These are phyloP conservation scores for Staurois parvus DNA, from an alignment of 2,797 vertebrate genomes.

Conservation along the genomic window DNA sequence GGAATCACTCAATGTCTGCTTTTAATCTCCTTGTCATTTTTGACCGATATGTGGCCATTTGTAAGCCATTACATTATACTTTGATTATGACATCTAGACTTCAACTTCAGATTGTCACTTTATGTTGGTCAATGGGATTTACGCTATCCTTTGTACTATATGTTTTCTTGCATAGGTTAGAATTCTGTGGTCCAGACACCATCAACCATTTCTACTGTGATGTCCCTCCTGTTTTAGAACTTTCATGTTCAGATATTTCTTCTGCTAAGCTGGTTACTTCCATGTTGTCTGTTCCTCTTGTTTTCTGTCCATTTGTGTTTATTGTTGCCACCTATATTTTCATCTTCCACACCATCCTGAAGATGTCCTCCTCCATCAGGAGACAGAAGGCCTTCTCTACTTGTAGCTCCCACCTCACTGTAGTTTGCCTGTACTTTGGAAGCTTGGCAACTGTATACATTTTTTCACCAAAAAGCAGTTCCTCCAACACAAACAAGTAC, in stretches of 20 bases:
- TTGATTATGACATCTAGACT: slow-evolving; percentile 65
- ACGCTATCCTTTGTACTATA: background rate
- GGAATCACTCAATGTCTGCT: slow-evolving; percentile 51
- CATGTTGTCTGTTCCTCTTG: background rate
- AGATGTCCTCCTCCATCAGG: background rate
- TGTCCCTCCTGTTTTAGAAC: background rate
- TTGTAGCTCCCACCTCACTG: slow-evolving; percentile 18
- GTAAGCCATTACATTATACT: slow-evolving; percentile 72
- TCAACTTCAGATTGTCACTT: background rate
- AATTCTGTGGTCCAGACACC: background rate
- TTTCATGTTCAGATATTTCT: slow-evolving; percentile 13
- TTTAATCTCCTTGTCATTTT: slow-evolving; percentile 75
- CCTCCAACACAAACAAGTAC: background rate
- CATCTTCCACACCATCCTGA: background rate
- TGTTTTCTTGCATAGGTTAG: background rate
- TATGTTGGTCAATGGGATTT: background rate
- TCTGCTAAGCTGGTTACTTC: background rate
- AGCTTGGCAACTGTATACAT: background rate
- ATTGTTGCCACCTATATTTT: background rate
- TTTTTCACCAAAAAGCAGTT: background rate
- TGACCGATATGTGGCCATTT: slow-evolving; percentile 77
- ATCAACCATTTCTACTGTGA: slow-evolving; percentile 28
- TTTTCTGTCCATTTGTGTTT: background rate
- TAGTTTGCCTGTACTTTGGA: slow-evolving; percentile 3
- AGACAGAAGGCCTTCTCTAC: slow-evolving; percentile 13